phyloP scores from a whole-genome alignment of 1,140 invertebrate species.

The Oreohelix idahoensis region DNA sequence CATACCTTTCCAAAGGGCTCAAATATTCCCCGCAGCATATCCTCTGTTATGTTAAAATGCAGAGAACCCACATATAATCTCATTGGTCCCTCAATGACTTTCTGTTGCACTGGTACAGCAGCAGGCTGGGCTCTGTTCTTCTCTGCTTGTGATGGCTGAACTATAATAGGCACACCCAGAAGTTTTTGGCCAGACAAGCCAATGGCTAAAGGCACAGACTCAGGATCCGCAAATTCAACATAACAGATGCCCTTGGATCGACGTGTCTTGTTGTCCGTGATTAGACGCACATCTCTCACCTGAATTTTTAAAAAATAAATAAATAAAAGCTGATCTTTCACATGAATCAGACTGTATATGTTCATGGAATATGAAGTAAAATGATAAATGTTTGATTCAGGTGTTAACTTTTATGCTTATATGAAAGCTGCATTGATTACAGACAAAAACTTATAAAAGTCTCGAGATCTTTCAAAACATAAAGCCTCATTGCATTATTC shows the following conservation, averaged over 20 bases:
- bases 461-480: no score
- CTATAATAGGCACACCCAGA: constrained; percentile 97
- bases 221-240: constrained; percentile 98
- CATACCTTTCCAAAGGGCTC: constrained; percentile 95
- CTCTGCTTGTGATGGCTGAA: constrained; percentile 98
- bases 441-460: no score
- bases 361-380: no score
- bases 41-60: constrained; percentile 99
- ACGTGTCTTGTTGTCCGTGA: constrained; percentile 98
- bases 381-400: no score
- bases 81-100: constrained; percentile 86
- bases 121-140: constrained; percentile 90
- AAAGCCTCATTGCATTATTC: no score
- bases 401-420: no score
- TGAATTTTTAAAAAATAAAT: constrained; percentile 46
- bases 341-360: no score
- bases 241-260: constrained; percentile 99
- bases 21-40: constrained; percentile 98
- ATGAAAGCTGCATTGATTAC: no score
- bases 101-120: constrained; percentile 60
- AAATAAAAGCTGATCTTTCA: background rate
- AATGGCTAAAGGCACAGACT: constrained; percentile 96
- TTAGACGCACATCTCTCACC: constrained; percentile 95
- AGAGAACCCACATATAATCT: constrained; percentile 96
- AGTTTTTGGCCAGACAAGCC: constrained; percentile 96